These are phyloP conservation scores for Stegastes partitus DNA, from an alignment of 2,113 vertebrate genomes.

Conservation along the genomic window DNA sequence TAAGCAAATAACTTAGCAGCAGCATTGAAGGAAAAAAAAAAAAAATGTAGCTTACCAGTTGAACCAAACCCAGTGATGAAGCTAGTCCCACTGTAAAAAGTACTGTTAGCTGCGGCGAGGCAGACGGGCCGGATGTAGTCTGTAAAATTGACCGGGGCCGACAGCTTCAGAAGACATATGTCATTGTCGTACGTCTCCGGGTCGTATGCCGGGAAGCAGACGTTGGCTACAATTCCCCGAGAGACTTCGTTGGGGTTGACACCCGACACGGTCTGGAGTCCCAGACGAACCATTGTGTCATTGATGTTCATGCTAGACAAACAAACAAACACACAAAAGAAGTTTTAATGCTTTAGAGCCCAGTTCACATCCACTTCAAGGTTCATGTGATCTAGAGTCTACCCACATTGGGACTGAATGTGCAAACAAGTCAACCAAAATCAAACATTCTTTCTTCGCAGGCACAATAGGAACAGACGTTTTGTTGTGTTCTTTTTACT, in stretches of 20 bases:
- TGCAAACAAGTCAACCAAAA: too few relatives aligned
- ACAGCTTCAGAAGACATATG: slow-evolving; percentile 83
- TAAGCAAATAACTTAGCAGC: not conserved
- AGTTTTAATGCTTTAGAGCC: too few relatives aligned
- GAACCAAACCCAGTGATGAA: slow-evolving; percentile 63
- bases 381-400: too few relatives aligned
- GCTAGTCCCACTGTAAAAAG: slow-evolving; percentile 9
- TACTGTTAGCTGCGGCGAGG: slow-evolving; percentile 73
- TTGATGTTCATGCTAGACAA: fast-evolving
- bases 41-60: not conserved
- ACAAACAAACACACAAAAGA: too few relatives aligned
- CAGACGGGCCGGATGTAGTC: slow-evolving; percentile 80
- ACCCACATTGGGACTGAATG: too few relatives aligned
- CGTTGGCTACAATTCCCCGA: fast-evolving
- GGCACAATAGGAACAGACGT: too few relatives aligned
- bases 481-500: too few relatives aligned
- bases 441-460: too few relatives aligned
- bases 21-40: not conserved
- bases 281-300: not conserved
- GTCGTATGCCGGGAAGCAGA: slow-evolving; percentile 62
- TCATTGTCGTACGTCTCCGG: slow-evolving; percentile 71
- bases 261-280: slow-evolving; percentile 6
- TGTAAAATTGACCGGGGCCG: slow-evolving; percentile 22
- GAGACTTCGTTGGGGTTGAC: not conserved
- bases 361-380: too few relatives aligned